phyloP scores from a whole-genome alignment of 53 echinoderm and acorn worm species.

The Stichopus horrens region DNA sequence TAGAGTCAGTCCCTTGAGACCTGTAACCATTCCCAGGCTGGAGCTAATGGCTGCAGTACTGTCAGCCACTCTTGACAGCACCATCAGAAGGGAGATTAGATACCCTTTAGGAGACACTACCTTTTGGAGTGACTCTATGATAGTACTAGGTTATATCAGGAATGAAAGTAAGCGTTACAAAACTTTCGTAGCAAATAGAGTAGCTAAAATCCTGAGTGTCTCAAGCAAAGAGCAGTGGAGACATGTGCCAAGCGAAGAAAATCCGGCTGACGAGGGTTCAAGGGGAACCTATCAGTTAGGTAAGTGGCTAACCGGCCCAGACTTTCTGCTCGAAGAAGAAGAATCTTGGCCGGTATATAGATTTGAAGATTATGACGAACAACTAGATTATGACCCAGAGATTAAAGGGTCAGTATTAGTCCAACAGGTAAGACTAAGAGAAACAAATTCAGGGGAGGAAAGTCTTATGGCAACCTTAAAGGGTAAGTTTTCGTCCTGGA shows the following conservation, averaged over 20 bases:
- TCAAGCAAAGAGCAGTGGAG: constrained; percentile 57
- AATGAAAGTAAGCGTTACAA: constrained; percentile 62
- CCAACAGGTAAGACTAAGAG: background rate
- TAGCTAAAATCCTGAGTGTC: constrained; percentile 52
- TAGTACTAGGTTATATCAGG: constrained; percentile 58
- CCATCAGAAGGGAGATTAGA: constrained; percentile 52
- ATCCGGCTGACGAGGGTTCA: constrained; percentile 60
- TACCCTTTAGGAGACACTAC: constrained; percentile 13
- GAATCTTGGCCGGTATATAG: constrained; percentile 19
- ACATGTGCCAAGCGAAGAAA: constrained; percentile 52
- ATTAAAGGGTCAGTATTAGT: constrained; percentile 20
- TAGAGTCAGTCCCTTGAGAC: constrained; percentile 61
- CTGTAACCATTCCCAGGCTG: constrained; percentile 57
- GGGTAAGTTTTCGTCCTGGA: constrained; percentile 32
- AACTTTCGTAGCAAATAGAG: constrained; percentile 60
- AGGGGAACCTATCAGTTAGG: constrained; percentile 46
- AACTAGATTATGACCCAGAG: constrained; percentile 2
- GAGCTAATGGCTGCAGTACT: constrained; percentile 69
- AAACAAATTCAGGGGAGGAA: background rate
- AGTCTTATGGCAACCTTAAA: background rate
- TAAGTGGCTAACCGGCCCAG: constrained; percentile 56
- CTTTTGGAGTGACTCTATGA: constrained; percentile 62
- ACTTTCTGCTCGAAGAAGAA: constrained; percentile 50
- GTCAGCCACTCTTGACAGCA: constrained; percentile 54
- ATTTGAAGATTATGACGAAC: constrained; percentile 2